Percentiles rank a stretch among this genome's conserved stretches.
These are phyloP conservation scores for Drosophila melanocephala DNA, from an alignment of 2,888 invertebrate genomes.

Conservation along the genomic window DNA sequence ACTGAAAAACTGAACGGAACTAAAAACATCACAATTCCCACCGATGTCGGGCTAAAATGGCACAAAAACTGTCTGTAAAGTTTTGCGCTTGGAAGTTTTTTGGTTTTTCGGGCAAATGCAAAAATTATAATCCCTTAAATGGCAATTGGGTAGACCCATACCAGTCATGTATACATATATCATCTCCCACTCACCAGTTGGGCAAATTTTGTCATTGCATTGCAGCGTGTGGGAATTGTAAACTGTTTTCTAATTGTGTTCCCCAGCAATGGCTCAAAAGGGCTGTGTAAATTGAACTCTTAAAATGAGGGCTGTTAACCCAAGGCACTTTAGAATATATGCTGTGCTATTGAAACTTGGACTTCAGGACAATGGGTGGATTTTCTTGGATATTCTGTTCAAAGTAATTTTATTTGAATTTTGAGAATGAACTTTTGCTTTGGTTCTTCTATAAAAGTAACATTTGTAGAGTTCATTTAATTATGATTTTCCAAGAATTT, in stretches of 20 bases:
- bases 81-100: conserved; percentile 58
- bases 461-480: not conserved
- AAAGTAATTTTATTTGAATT: not conserved
- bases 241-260: conserved; percentile 37
- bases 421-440: not conserved
- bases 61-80: conserved; percentile 78
- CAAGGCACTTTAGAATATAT: not conserved
- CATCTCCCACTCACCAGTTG: conserved; percentile 22
- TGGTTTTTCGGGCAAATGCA: conserved; percentile 53
- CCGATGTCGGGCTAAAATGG: conserved; percentile 52
- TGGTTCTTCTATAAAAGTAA: not conserved
- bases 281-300: not conserved
- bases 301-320: not conserved
- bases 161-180: conserved; percentile 4
- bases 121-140: conserved; percentile 79
- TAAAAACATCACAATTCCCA: conserved; percentile 44
- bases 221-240: conserved; percentile 23
- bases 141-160: conserved; percentile 46
- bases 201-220: conserved; percentile 27
- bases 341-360: not conserved
- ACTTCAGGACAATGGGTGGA: not conserved
- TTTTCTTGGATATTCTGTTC: not conserved
- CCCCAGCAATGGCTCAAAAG: conserved; percentile 3
- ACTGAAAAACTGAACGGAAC: conserved; percentile 42
- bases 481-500: not conserved